Base-by-base conservation (phyloP, 2,797 vertebrate genomes). In the Microctenopoma stevenorrisi region DNA sequence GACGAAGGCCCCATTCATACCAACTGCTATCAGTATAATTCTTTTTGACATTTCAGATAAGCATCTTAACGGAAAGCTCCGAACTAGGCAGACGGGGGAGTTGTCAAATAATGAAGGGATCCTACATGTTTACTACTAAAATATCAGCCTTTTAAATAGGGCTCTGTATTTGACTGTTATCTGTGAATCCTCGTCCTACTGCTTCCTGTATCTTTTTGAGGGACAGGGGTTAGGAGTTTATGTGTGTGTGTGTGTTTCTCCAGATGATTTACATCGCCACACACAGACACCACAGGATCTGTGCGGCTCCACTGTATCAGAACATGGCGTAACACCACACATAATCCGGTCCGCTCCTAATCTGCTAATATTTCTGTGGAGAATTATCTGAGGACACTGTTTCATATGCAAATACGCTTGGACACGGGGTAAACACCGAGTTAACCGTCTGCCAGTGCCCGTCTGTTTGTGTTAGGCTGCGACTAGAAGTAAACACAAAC, bases 1-100 rank as follows among this genome's bases (percentile, higher is more conserved):
- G 26, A 60, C 76, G 71, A 74, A 79, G 81, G 83, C 85, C 80
- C 89, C 63, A 88, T 92, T 93, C 90, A 92, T 78, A 86, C 83
- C 61, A 56, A 85, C 89, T 78, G 89, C 88, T 94, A 93, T 93
- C 91, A 69, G 89, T 80, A 74, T 91, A 91, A 93, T 93, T 94
- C 91, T 91, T 92, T 94, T 92, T 94, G 92, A 93, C 92, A 94
- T 94, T 94, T 91, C 80, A 85, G 93, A 94, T 94, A 92, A 84
- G 74, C 82, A 93, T 94, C 92, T 87, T 86, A 77, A 82, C 76
- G 43, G 86, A 81, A 85, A 78, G 83, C 85, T 89, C 71, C 81
- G 79, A 76, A 85, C 83, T 68, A 84, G 72, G 85, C 72, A 66
- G 84, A 75, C 10, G 62, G 81, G 64, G 66, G 81, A 87, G 83